Evolutionary conservation across 2,113 vertebrate species (phyloP).

Genomic region (Mugil cephalus): DNA sequence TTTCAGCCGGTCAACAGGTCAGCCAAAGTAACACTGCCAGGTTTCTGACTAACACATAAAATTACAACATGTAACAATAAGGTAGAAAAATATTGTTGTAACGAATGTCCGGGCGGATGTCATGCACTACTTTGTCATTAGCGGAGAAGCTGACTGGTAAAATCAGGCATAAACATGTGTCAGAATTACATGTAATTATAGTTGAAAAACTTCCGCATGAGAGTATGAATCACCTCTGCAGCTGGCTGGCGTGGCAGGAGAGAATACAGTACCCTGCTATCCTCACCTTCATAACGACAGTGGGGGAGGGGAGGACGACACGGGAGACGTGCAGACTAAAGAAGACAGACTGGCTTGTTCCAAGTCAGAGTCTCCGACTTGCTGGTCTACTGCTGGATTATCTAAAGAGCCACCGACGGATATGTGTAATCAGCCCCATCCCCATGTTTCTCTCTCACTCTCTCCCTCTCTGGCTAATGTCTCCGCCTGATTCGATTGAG

Average conservation of each 20-base stretch:
- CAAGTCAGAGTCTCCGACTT: slow-evolving; percentile 56
- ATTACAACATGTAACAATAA: slow-evolving; percentile 73
- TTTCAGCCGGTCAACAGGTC: slow-evolving; percentile 43
- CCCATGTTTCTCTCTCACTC: slow-evolving; percentile 79
- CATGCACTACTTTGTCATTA: slow-evolving; percentile 83
- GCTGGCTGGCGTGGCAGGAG: slow-evolving; percentile 75
- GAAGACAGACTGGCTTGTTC: slow-evolving; percentile 60
- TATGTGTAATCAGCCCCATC: slow-evolving; percentile 81
- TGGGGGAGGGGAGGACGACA: slow-evolving; percentile 48
- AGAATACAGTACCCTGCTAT: slow-evolving; percentile 70
- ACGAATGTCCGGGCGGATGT: slow-evolving; percentile 83
- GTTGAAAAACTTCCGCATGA: slow-evolving; percentile 82
- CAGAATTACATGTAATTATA: slow-evolving; percentile 86
- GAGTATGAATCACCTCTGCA: slow-evolving; percentile 82
- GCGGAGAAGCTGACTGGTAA: slow-evolving; percentile 77
- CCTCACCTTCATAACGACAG: slow-evolving; percentile 71
- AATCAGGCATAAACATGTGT: slow-evolving; percentile 84
- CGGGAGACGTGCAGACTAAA: slow-evolving; percentile 35
- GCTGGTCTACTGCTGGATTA: slow-evolving; percentile 71
- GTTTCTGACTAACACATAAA: slow-evolving; percentile 67
- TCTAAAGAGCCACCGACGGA: slow-evolving; percentile 78
- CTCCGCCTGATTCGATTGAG: slow-evolving; percentile 84
- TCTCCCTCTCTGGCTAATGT: slow-evolving; percentile 82
- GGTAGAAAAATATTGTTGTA: slow-evolving; percentile 72
- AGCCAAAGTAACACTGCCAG: slow-evolving; percentile 26